Percentiles rank a stretch among this genome's conserved stretches.
Evolutionary conservation across 2,888 invertebrate genomes (phyloP).

Genomic region (Selenia dentaria): DNA sequence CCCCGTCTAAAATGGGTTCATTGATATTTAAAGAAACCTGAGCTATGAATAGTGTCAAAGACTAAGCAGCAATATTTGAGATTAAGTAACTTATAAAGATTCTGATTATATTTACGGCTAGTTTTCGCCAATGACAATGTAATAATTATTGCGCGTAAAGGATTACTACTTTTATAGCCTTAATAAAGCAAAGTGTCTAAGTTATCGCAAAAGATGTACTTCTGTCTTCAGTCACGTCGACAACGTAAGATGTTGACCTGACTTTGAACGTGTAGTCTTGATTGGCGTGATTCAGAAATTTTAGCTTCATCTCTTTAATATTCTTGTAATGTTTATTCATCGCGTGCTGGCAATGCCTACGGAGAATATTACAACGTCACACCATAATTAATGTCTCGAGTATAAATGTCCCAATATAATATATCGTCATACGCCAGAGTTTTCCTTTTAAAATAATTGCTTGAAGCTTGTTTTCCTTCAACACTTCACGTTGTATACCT

Average conservation of each 20-base stretch:
- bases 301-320: constrained; percentile 6
- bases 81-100: no score
- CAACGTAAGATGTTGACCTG: constrained; percentile 21
- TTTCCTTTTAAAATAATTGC: constrained; percentile 17
- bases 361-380: constrained; percentile 29
- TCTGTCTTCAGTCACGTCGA: constrained; percentile 37
- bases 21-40: constrained; percentile 21
- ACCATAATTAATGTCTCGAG: constrained; percentile 1
- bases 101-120: no score
- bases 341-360: constrained; percentile 6
- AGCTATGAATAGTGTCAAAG: neutral
- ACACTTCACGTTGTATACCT: constrained; percentile 27
- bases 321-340: constrained; percentile 21
- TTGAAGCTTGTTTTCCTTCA: constrained; percentile 24
- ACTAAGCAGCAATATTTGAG: no score
- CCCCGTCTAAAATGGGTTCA: constrained; percentile 15
- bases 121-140: no score
- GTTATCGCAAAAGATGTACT: constrained; percentile 7
- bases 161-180: no score
- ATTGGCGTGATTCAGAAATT: constrained; percentile 23
- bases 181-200: no score
- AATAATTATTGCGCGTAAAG: no score
- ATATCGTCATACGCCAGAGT: constrained; percentile 7
- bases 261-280: constrained; percentile 10
- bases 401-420: constrained; percentile 3